phyloP scores from a whole-genome alignment of 2,888 invertebrate species.

The Pyrrhia umbra region DNA sequence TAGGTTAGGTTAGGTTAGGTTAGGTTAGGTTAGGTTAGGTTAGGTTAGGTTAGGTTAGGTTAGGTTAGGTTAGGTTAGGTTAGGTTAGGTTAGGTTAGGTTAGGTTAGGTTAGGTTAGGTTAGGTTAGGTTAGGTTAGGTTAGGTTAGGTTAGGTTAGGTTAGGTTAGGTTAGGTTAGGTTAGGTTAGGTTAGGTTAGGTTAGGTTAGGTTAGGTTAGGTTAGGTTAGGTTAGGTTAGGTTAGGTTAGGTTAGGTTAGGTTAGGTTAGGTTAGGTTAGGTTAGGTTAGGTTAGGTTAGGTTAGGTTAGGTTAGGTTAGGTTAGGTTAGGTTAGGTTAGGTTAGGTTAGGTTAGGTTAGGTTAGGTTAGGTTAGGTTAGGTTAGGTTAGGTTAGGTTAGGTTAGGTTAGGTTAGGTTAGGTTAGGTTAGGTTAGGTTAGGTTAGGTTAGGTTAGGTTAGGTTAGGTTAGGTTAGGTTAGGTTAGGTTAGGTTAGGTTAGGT shows the following conservation, averaged over 20 bases:
- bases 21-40: conserved; percentile 42
- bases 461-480: conserved; percentile 36
- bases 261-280: conserved; percentile 23
- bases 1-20: conserved; percentile 45
- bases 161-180: conserved; percentile 35
- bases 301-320: conserved; percentile 23
- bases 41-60: conserved; percentile 43
- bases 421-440: conserved; percentile 29
- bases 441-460: conserved; percentile 33
- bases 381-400: conserved; percentile 25
- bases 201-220: conserved; percentile 22
- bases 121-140: conserved; percentile 28
- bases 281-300: conserved; percentile 23
- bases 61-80: conserved; percentile 39
- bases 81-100: conserved; percentile 29
- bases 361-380: conserved; percentile 19
- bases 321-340: conserved; percentile 23
- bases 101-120: conserved; percentile 27
- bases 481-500: conserved; percentile 38
- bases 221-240: conserved; percentile 24
- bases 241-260: conserved; percentile 23
- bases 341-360: conserved; percentile 23
- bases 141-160: conserved; percentile 27
- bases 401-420: conserved; percentile 25
- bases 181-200: conserved; percentile 35